Percentiles rank a stretch among this genome's conserved stretches.
phyloP scores from a whole-genome alignment of 1,140 invertebrate genomes.

The Liolophura sinensis region DNA sequence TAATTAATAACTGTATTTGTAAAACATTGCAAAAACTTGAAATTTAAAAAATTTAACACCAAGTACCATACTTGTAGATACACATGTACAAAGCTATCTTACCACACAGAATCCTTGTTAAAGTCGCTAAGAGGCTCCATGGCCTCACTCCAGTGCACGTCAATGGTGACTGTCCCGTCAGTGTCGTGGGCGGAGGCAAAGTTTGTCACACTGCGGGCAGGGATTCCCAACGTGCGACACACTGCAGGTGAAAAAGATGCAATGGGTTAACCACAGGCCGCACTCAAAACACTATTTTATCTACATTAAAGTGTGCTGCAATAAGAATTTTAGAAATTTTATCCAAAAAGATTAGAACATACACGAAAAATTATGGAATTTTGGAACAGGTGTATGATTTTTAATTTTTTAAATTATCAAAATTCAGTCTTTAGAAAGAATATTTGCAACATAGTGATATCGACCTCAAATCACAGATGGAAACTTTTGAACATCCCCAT shows the following conservation, averaged over 20 bases:
- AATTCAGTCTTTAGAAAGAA: too few relatives aligned
- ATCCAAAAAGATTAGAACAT: too few relatives aligned
- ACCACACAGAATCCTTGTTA: constrained; percentile 42
- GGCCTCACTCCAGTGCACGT: constrained; percentile 82
- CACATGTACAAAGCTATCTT: constrained; percentile 8
- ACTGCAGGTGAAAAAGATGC: constrained; percentile 62
- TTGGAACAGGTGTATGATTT: too few relatives aligned
- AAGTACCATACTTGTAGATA: not conserved
- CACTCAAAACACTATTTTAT: too few relatives aligned
- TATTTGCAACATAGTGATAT: too few relatives aligned
- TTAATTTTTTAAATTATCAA: too few relatives aligned
- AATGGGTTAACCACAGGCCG: not conserved
- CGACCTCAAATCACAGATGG: too few relatives aligned
- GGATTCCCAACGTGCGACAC: constrained; percentile 84
- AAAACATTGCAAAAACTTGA: constrained; percentile 1
- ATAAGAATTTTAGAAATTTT: too few relatives aligned
- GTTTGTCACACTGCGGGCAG: constrained; percentile 82
- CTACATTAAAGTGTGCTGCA: too few relatives aligned
- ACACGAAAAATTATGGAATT: too few relatives aligned
- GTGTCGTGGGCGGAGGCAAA: constrained; percentile 92
- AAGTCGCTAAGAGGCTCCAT: constrained; percentile 47
- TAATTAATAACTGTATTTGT: not conserved
- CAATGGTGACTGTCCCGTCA: constrained; percentile 84
- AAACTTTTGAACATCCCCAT: too few relatives aligned
- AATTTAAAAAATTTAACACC: not conserved